phyloP scores from a whole-genome alignment of 2,888 invertebrate genomes.

The Trissolcus japonicus region DNA sequence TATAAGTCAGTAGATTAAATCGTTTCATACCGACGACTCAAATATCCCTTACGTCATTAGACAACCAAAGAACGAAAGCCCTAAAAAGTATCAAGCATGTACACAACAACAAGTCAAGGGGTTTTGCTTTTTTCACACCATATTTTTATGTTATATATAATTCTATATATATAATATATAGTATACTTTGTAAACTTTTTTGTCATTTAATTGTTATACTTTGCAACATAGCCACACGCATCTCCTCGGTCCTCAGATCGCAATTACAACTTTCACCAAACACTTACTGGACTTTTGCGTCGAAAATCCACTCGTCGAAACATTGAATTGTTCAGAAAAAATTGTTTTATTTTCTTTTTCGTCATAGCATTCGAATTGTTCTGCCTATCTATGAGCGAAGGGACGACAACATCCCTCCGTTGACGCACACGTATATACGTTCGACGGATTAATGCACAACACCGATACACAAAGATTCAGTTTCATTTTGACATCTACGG shows the following conservation, averaged over 20 bases:
- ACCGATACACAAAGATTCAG: slow-evolving; percentile 50
- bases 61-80: slow-evolving; percentile 50
- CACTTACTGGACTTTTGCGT: slow-evolving; percentile 36
- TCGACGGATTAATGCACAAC: slow-evolving; percentile 49
- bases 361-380: slow-evolving; percentile 7
- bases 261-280: slow-evolving; percentile 47
- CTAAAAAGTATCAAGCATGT: slow-evolving; percentile 61
- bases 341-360: not conserved
- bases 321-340: slow-evolving; percentile 20
- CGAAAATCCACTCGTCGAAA: slow-evolving; percentile 33
- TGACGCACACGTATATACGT: slow-evolving; percentile 23
- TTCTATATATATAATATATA: slow-evolving; percentile 51
- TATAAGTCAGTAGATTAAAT: slow-evolving; percentile 37
- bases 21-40: slow-evolving; percentile 47
- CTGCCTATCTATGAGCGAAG: slow-evolving; percentile 28
- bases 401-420: slow-evolving; percentile 20
- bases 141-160: slow-evolving; percentile 52
- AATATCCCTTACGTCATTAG: slow-evolving; percentile 48
- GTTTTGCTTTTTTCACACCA: slow-evolving; percentile 57
- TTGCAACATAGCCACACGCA: slow-evolving; percentile 50
- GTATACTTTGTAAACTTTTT: slow-evolving; percentile 44
- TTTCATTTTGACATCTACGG: slow-evolving; percentile 41
- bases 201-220: slow-evolving; percentile 48
- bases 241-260: slow-evolving; percentile 27
- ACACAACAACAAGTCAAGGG: slow-evolving; percentile 62